A percentile compares a stretch with the other conserved stretches of the same genome.
Conservation (phyloP, 2,888 invertebrate genomes). For the Rhynchonema sp. region DNA sequence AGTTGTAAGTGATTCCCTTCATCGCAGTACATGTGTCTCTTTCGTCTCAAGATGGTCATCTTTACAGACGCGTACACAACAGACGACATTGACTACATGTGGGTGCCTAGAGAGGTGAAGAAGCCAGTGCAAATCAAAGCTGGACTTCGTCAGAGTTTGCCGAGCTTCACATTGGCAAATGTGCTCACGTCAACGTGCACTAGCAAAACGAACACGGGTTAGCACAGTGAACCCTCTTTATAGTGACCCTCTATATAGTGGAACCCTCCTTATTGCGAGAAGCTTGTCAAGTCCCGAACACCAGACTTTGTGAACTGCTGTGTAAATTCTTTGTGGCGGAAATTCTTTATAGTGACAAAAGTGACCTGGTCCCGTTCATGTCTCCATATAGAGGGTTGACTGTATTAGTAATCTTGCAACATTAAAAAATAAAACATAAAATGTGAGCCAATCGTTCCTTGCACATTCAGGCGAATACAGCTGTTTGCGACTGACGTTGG, state of each 20-base stretch:
- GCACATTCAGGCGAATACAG: too few species aligned
- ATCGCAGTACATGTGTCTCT: too few species aligned
- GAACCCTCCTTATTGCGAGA: too few species aligned
- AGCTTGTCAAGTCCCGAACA: too few species aligned
- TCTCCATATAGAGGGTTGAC: neutral
- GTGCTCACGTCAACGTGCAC: conserved; percentile 80
- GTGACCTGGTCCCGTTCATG: neutral
- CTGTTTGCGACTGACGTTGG: conserved; percentile 79
- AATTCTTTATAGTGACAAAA: neutral
- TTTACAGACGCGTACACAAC: conserved; percentile 78
- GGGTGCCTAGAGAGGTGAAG: conserved; percentile 51
- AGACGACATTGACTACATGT: conserved; percentile 72
- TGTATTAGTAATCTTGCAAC: neutral
- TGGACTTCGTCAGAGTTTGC: conserved; percentile 41
- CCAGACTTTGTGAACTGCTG: too few species aligned
- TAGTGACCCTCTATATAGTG: too few species aligned
- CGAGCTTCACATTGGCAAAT: conserved; percentile 74
- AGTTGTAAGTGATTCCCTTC: conserved; percentile 92
- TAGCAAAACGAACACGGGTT: conserved; percentile 81
- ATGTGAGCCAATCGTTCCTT: too few species aligned
- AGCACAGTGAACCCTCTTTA: too few species aligned
- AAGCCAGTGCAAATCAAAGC: conserved; percentile 74
- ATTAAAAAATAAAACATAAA: too few species aligned
- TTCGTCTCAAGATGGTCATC: too few species aligned
- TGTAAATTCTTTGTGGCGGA: neutral